Percentiles rank a stretch among this genome's conserved stretches.
Evolutionary conservation across 2,797 vertebrate genomes (phyloP).

Genomic region (Enteromius thamalakanensis): DNA sequence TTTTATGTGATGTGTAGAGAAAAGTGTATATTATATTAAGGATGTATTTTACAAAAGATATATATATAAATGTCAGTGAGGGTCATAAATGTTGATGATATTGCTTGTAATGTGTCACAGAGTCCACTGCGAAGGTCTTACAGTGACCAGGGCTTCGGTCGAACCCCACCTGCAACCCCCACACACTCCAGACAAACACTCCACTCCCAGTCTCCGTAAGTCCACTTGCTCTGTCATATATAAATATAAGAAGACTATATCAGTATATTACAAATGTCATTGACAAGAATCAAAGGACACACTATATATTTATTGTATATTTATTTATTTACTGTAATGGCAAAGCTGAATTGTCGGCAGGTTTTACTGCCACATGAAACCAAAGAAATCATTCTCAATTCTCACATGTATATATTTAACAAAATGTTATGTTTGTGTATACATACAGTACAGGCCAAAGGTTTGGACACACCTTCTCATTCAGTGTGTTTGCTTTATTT

Average conservation of each 20-base stretch:
- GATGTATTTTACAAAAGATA: too few relatives aligned
- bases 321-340: not conserved
- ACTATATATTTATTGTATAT: too few relatives aligned
- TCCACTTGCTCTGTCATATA: slow-evolving; percentile 31
- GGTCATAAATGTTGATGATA: not conserved
- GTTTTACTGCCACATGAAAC: not conserved
- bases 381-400: too few relatives aligned
- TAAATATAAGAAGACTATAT: not conserved
- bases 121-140: slow-evolving; percentile 71
- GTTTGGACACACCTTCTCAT: too few relatives aligned
- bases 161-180: slow-evolving; percentile 63
- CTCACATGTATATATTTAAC: too few relatives aligned
- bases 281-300: not conserved
- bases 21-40: not conserved
- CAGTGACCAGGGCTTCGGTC: slow-evolving; percentile 71
- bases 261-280: not conserved
- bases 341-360: not conserved
- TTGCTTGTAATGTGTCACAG: slow-evolving; percentile 55
- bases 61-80: not conserved
- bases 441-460: too few relatives aligned
- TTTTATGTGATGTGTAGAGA: not conserved
- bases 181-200: slow-evolving; percentile 55
- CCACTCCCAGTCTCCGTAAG: slow-evolving; percentile 63
- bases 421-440: too few relatives aligned
- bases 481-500: too few relatives aligned